A percentile compares a stretch with the other conserved stretches of the same genome.
phyloP scores from a whole-genome alignment of 1,140 invertebrate species.

The Parasteatoda tepidariorum region DNA sequence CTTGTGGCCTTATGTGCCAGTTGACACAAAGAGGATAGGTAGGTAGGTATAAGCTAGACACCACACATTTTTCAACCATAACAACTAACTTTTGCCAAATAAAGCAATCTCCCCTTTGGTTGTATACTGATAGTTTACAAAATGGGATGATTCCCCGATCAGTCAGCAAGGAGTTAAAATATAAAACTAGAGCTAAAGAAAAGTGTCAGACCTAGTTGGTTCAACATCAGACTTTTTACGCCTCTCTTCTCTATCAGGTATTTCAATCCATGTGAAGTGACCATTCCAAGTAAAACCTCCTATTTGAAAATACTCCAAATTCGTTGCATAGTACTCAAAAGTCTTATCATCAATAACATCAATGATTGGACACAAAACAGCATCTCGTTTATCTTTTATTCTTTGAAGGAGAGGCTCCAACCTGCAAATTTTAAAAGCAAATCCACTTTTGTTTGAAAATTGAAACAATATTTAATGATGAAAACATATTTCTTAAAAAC shows the following conservation, averaged over 20 bases:
- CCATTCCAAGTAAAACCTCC: conserved; percentile 92
- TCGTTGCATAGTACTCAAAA: conserved; percentile 81
- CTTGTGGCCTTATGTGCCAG: too few species aligned
- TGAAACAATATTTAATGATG: conserved; percentile 6
- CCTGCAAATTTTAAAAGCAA: conserved; percentile 68
- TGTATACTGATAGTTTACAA: too few species aligned
- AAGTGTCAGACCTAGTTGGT: conserved; percentile 70
- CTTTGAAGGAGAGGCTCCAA: conserved; percentile 86
- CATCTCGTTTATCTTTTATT: conserved; percentile 81
- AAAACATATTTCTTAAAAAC: too few species aligned
- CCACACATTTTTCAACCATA: too few species aligned
- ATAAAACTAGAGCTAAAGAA: too few species aligned
- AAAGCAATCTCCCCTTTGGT: too few species aligned
- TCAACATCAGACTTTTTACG: conserved; percentile 71
- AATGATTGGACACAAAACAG: conserved; percentile 91
- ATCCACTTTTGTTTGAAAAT: not conserved
- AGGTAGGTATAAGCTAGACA: too few species aligned
- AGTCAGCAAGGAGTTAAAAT: too few species aligned
- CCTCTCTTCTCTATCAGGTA: conserved; percentile 78
- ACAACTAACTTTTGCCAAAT: too few species aligned
- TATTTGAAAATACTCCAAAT: conserved; percentile 76
- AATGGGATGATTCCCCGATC: too few species aligned
- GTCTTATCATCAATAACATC: conserved; percentile 91
- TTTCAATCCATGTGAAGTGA: conserved; percentile 90
- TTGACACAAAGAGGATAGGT: too few species aligned